Conservation (phyloP, 2,888 invertebrate genomes). For the Nipponacmea schrenckii region DNA sequence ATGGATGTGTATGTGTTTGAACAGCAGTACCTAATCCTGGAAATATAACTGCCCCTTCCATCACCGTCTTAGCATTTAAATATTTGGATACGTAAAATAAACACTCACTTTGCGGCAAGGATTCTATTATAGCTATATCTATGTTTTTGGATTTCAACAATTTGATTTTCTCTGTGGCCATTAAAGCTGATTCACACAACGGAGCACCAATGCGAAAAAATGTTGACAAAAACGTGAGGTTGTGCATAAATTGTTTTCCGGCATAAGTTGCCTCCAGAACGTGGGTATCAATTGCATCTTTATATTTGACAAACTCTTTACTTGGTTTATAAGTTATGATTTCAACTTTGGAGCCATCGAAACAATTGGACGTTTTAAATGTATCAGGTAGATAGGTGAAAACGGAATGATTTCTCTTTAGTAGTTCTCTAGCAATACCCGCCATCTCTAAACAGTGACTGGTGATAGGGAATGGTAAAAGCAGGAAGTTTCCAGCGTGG, state of each 20-base stretch:
- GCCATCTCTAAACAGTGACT: conserved; percentile 12
- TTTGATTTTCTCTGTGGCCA: not conserved
- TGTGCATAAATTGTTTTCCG: not conserved
- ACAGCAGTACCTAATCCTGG: not conserved
- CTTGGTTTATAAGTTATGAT: not conserved
- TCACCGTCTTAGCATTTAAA: not conserved
- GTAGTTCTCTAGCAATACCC: conserved; percentile 14
- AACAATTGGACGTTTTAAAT: conserved; percentile 3
- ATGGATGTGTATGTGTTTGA: conserved; percentile 12
- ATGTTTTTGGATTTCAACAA: not conserved
- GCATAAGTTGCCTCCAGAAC: not conserved
- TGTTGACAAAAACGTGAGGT: not conserved
- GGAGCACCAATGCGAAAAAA: not conserved
- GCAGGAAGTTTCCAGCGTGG: conserved; percentile 12
- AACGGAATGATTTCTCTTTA: conserved; percentile 18
- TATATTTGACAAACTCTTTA: not conserved
- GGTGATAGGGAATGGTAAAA: conserved; percentile 5
- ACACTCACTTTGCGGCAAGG: not conserved
- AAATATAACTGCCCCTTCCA: not conserved
- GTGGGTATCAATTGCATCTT: not conserved
- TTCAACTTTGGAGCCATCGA: not conserved
- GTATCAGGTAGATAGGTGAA: conserved; percentile 10
- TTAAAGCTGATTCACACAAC: not conserved
- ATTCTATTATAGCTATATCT: not conserved
- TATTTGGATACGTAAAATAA: not conserved